phyloP scores from a whole-genome alignment of 2,797 vertebrate species.

The Pachyuromys duprasi region DNA sequence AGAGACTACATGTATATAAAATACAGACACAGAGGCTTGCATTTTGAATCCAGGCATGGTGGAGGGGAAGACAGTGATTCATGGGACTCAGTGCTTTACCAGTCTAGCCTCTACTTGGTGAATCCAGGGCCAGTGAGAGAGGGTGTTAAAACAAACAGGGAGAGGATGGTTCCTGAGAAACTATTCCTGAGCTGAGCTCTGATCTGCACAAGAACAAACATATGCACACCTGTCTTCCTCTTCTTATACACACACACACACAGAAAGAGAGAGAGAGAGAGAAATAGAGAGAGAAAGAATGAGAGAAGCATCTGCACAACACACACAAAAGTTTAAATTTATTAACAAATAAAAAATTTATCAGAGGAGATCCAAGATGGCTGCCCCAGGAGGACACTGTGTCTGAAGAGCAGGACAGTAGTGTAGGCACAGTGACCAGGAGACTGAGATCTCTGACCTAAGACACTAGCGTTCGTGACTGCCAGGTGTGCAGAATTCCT shows the following conservation, averaged over 20 bases:
- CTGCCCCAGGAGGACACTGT: too few species aligned
- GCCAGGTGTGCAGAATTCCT: too few species aligned
- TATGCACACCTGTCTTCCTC: neutral
- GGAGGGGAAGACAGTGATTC: neutral
- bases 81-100: neutral
- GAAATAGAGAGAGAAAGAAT: neutral
- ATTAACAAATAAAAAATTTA: too few species aligned
- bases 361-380: too few species aligned
- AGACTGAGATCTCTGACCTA: too few species aligned
- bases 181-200: neutral
- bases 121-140: neutral
- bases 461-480: too few species aligned
- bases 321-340: neutral
- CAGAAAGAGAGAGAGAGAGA: accelerated
- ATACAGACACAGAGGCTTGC: too few species aligned
- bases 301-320: neutral
- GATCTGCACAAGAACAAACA: neutral
- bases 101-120: neutral
- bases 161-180: neutral
- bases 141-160: neutral
- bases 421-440: too few species aligned
- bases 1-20: neutral
- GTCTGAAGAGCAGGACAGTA: too few species aligned
- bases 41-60: neutral
- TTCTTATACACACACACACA: neutral